phyloP scores from a whole-genome alignment of 2,113 vertebrate genomes.

The Silurus meridionalis region DNA sequence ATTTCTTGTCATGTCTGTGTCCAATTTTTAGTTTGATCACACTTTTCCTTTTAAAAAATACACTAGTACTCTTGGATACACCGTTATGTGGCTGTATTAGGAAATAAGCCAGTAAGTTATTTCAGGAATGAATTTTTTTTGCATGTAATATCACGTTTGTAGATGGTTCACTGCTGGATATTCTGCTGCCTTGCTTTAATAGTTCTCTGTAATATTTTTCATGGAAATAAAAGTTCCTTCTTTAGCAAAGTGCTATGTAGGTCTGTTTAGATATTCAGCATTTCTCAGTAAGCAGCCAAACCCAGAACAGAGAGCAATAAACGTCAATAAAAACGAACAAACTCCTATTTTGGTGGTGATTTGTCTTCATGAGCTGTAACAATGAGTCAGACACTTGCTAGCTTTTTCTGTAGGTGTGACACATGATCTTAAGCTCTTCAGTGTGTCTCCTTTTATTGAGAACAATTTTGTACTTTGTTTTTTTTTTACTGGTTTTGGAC shows the following conservation, averaged over 20 bases:
- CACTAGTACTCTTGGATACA: background rate
- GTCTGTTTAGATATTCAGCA: background rate
- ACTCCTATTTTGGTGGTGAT: background rate
- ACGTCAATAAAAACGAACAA: background rate
- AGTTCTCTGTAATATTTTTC: background rate
- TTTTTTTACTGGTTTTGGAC: background rate
- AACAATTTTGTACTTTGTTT: slow-evolving; percentile 4
- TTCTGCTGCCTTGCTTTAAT: background rate
- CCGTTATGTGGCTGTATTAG: background rate
- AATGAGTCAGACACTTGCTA: slow-evolving; percentile 17
- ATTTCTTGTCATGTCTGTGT: background rate
- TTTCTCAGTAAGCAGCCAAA: background rate
- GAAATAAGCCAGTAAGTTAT: background rate
- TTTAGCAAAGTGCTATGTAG: background rate
- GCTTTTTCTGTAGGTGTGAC: slow-evolving; percentile 20
- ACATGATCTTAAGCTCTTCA: slow-evolving; percentile 15
- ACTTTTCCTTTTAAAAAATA: background rate
- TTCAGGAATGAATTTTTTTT: background rate
- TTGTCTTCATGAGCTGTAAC: background rate
- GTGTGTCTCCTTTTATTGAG: background rate
- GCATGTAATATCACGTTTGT: background rate
- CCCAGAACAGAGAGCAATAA: background rate
- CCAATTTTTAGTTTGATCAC: background rate
- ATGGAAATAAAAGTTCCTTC: background rate
- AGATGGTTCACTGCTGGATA: background rate